Conservation (phyloP, 2,113 vertebrate species). For the Oceanodroma tethys region DNA sequence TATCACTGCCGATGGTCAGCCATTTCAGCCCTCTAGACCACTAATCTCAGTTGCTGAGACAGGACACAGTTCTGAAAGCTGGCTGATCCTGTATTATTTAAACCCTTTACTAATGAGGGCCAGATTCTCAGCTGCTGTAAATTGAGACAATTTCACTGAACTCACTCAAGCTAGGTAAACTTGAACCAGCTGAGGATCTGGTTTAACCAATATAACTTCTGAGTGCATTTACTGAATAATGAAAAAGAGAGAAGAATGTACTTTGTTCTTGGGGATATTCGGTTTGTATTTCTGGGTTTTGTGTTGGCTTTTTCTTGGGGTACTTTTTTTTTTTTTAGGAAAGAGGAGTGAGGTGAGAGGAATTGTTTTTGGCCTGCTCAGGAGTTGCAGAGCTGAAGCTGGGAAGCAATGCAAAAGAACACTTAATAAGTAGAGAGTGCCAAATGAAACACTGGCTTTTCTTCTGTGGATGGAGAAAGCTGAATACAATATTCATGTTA, state of each 20-base stretch:
- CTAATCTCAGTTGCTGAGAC: background rate
- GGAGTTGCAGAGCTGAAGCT: background rate
- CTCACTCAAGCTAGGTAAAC: background rate
- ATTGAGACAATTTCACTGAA: background rate
- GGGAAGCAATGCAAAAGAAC: constrained; percentile 27
- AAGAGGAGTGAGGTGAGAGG: background rate
- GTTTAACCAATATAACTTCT: background rate
- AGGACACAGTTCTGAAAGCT: background rate
- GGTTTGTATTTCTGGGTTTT: background rate
- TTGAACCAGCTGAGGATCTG: constrained; percentile 26
- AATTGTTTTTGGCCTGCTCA: background rate
- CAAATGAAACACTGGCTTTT: constrained; percentile 36
- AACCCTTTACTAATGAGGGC: background rate
- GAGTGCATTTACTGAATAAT: background rate
- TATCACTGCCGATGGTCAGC: background rate
- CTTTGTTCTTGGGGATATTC: background rate
- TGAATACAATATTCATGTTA: constrained; percentile 44
- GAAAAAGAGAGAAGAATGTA: background rate
- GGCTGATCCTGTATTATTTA: background rate
- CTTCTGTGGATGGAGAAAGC: constrained; percentile 10
- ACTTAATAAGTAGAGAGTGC: constrained; percentile 33
- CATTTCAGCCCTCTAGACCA: background rate
- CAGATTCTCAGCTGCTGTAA: constrained; percentile 25
- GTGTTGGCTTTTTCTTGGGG: background rate
- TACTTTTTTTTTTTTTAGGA: background rate